Percentiles rank a stretch among this genome's conserved stretches.
Evolutionary conservation across 2,888 invertebrate species (phyloP).

Genomic region (Tholera decimalis): DNA sequence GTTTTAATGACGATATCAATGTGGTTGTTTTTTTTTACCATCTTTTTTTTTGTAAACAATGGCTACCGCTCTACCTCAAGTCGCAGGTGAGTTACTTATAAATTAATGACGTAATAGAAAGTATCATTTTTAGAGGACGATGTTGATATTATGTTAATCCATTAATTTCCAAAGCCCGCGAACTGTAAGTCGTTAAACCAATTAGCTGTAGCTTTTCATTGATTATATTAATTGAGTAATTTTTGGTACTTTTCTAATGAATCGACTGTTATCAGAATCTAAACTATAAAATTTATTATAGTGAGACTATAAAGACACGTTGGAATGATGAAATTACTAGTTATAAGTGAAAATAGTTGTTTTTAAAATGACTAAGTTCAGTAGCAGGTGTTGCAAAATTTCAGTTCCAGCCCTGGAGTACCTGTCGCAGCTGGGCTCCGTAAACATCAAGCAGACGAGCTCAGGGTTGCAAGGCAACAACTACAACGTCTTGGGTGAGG

Average conservation of each 20-base stretch:
- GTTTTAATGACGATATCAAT: background rate
- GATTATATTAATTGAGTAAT: too few species aligned
- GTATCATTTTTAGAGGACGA: too few species aligned
- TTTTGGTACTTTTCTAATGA: too few species aligned
- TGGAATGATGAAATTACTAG: too few species aligned
- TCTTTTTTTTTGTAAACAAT: conserved; percentile 21
- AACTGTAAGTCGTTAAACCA: too few species aligned
- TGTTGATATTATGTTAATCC: too few species aligned
- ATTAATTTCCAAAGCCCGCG: background rate
- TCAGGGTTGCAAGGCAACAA: conserved; percentile 27
- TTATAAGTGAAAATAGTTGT: background rate
- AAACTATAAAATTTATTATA: too few species aligned
- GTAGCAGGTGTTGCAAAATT: background rate
- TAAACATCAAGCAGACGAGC: conserved; percentile 15
- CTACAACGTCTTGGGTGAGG: conserved; percentile 8
- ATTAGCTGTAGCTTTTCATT: too few species aligned
- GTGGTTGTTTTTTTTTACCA: background rate
- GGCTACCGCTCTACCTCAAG: conserved; percentile 7
- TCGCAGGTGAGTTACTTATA: background rate
- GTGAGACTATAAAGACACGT: too few species aligned
- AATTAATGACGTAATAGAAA: background rate
- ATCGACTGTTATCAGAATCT: too few species aligned
- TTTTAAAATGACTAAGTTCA: background rate
- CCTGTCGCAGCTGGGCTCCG: conserved; percentile 1
- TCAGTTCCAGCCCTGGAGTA: conserved; percentile 30